phyloP scores from a whole-genome alignment of 2,888 invertebrate species.

The Torymus tubicola region DNA sequence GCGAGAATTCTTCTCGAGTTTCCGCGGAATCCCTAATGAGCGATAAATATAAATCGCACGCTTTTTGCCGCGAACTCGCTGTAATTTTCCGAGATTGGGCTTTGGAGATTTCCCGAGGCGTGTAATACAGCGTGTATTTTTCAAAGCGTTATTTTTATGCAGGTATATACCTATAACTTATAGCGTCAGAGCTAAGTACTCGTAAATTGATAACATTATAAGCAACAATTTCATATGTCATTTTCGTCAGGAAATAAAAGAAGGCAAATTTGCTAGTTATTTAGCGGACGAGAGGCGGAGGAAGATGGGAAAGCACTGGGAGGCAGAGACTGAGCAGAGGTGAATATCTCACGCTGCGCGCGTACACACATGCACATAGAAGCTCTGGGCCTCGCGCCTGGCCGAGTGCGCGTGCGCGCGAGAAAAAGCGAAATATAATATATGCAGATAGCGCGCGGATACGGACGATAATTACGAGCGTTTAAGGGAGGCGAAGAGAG shows the following conservation, averaged over 20 bases:
- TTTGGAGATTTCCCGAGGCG: no score
- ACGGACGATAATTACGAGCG: conserved; percentile 70
- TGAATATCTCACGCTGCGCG: not conserved
- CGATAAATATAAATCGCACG: not conserved
- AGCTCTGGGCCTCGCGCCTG: no score
- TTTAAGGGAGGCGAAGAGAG: conserved; percentile 64
- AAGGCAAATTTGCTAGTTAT: conserved; percentile 35
- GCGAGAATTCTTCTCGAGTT: not conserved
- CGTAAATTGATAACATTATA: conserved; percentile 24
- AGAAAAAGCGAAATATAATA: conserved; percentile 62
- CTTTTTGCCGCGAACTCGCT: not conserved
- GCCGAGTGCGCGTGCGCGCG: not conserved
- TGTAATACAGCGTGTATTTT: no score
- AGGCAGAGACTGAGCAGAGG: conserved; percentile 4
- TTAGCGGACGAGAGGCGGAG: conserved; percentile 35
- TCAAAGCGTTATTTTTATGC: no score
- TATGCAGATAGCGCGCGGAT: conserved; percentile 68
- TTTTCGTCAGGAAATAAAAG: not conserved
- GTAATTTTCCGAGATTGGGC: not conserved
- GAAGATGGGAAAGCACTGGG: conserved; percentile 29
- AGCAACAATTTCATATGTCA: conserved; percentile 13
- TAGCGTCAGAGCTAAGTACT: not conserved
- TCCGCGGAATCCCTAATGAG: not conserved
- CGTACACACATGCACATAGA: no score
- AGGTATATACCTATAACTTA: not conserved